These are phyloP conservation scores for Amphiduros pacificus DNA, from an alignment of 2,888 invertebrate species.

Conservation along the genomic window DNA sequence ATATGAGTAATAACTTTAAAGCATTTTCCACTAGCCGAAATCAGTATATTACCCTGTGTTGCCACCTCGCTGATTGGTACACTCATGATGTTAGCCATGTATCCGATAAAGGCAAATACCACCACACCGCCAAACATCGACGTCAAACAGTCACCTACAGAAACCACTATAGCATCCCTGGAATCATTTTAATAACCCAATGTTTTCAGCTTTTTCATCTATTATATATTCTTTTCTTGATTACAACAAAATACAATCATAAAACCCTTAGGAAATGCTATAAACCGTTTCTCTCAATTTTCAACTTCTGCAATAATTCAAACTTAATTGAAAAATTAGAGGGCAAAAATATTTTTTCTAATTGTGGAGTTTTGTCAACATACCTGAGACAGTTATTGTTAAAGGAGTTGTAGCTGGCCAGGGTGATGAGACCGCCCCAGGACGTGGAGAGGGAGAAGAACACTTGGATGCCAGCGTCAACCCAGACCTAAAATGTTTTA, in stretches of 20 bases:
- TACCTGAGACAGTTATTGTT: constrained; percentile 59
- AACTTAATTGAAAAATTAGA: no score
- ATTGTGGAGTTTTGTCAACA: constrained; percentile 15
- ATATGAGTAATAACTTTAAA: no score
- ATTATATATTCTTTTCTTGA: no score
- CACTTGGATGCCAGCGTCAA: constrained; percentile 55
- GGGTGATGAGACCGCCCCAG: constrained; percentile 57
- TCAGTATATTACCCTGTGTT: constrained; percentile 45
- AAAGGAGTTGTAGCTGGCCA: constrained; percentile 60
- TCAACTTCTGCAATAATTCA: no score
- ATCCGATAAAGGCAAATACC: constrained; percentile 59
- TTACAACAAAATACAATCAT: no score
- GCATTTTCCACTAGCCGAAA: no score
- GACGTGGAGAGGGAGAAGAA: constrained; percentile 57
- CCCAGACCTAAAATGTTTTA: constrained; percentile 44
- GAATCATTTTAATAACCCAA: no score
- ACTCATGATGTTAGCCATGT: constrained; percentile 48
- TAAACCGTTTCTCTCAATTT: no score
- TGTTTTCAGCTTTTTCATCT: no score
- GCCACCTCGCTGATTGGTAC: constrained; percentile 53
- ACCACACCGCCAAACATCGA: constrained; percentile 53
- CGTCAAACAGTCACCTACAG: constrained; percentile 48
- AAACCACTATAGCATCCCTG: constrained; percentile 53
- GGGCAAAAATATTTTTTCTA: no score
- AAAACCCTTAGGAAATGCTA: no score